Evolutionary conservation across 2,113 vertebrate species (phyloP).

Genomic region (Siniperca chuatsi): DNA sequence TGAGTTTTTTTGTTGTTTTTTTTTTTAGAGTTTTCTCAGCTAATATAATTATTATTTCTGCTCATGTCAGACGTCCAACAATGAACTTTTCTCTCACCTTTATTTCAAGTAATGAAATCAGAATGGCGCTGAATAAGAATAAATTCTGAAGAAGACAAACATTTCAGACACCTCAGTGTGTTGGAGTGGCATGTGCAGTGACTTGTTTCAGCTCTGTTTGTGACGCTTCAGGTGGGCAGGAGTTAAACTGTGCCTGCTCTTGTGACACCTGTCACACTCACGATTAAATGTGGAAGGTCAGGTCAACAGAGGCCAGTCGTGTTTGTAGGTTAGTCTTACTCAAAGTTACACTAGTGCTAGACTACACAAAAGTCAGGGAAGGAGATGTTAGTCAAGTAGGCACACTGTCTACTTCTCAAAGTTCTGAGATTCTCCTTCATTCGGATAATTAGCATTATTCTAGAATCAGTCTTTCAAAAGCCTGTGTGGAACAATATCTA

Average conservation of each 20-base stretch:
- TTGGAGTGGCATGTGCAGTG: constrained; percentile 49
- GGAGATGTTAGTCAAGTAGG: neutral
- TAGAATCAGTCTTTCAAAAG: neutral
- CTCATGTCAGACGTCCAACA: constrained; percentile 63
- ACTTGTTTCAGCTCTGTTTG: constrained; percentile 45
- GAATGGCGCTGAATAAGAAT: neutral
- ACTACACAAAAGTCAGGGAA: neutral
- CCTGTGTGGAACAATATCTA: neutral
- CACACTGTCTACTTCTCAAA: neutral
- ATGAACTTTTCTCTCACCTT: constrained; percentile 31
- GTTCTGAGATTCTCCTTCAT: neutral
- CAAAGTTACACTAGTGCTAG: neutral
- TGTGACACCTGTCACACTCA: constrained; percentile 28
- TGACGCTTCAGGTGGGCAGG: constrained; percentile 24
- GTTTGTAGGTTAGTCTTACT: constrained; percentile 12
- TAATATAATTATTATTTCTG: neutral
- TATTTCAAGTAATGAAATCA: neutral
- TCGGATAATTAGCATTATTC: neutral
- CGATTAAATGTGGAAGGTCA: constrained; percentile 65
- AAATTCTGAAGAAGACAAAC: neutral
- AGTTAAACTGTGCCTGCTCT: constrained; percentile 42
- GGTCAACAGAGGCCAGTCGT: constrained; percentile 19
- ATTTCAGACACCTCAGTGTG: neutral
- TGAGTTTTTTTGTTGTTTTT: no score
- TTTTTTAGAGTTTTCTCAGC: neutral